These are phyloP conservation scores for Nomada ferruginata DNA, from an alignment of 2,888 invertebrate genomes.

Conservation along the genomic window DNA sequence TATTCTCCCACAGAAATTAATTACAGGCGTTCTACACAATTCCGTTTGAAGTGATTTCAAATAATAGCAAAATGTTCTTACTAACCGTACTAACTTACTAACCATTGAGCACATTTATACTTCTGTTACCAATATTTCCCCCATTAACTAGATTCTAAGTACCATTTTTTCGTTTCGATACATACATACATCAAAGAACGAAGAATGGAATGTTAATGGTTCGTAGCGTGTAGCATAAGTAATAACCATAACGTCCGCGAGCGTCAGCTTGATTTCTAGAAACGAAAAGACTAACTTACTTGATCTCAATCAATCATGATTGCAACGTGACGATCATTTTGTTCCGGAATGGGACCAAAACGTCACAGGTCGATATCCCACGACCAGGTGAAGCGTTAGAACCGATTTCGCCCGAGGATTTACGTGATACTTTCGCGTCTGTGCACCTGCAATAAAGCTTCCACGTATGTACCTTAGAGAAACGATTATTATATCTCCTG, in stretches of 20 bases:
- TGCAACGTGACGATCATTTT: constrained; percentile 27
- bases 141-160: not conserved
- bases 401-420: constrained; percentile 41
- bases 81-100: no score
- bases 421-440: constrained; percentile 48
- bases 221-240: not conserved
- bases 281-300: constrained; percentile 20
- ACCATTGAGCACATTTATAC: not conserved
- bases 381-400: constrained; percentile 45
- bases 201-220: constrained; percentile 37
- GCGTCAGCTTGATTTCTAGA: constrained; percentile 24
- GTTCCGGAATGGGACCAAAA: constrained; percentile 27
- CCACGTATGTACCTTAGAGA: constrained; percentile 30
- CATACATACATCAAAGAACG: not conserved
- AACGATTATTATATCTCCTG: constrained; percentile 23
- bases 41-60: no score
- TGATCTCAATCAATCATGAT: constrained; percentile 47
- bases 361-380: constrained; percentile 61
- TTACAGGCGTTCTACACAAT: no score
- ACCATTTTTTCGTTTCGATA: not conserved
- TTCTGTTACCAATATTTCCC: not conserved
- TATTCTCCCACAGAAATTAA: no score
- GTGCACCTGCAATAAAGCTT: constrained; percentile 40
- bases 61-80: no score
- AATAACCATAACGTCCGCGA: not conserved